phyloP scores from a whole-genome alignment of 2,113 vertebrate genomes.

The Lutjanus erythropterus region DNA sequence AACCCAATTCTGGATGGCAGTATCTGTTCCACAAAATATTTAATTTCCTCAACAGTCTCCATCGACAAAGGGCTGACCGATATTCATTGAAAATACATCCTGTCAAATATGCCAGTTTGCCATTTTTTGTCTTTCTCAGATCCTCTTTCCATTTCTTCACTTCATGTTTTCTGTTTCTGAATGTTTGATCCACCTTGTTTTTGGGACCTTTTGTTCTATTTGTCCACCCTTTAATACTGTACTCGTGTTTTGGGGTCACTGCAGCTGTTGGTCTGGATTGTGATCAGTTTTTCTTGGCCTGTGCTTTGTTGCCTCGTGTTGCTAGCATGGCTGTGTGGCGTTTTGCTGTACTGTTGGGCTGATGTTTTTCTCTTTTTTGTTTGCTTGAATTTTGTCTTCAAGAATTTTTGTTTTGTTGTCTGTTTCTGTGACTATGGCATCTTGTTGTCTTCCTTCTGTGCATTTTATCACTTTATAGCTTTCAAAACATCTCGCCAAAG shows the following conservation, averaged over 20 bases:
- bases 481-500: too few species aligned
- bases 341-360: too few species aligned
- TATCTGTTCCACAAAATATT: constrained; percentile 68
- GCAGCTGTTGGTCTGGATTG: neutral
- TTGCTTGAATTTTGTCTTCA: too few species aligned
- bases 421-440: too few species aligned
- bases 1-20: neutral
- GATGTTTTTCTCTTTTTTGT: too few species aligned
- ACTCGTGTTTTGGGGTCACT: neutral
- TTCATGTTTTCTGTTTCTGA: neutral
- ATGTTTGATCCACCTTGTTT: neutral
- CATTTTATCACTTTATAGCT: too few species aligned
- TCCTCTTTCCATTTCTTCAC: constrained; percentile 51
- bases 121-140: constrained; percentile 31
- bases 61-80: neutral
- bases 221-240: neutral
- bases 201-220: neutral
- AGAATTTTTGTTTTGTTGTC: too few species aligned
- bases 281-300: too few species aligned
- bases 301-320: too few species aligned
- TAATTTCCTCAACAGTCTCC: constrained; percentile 6
- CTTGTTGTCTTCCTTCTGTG: too few species aligned
- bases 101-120: constrained; percentile 19
- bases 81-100: neutral
- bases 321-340: too few species aligned